Percentiles rank a stretch among this genome's conserved stretches.
phyloP scores from a whole-genome alignment of 2,888 invertebrate species.

The Crioceris asparagi region DNA sequence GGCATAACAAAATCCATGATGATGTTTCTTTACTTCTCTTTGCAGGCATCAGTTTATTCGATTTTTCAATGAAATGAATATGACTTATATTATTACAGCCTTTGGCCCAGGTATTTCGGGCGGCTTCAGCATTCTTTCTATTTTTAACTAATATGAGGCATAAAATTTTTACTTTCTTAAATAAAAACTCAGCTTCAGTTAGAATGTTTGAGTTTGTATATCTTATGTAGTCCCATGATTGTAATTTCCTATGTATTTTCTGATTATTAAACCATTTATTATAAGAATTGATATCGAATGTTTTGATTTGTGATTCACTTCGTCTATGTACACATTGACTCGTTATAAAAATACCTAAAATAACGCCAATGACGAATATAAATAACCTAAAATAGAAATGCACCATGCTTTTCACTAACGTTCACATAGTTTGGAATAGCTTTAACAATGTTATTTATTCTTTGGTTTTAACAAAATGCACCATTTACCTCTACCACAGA shows the following conservation, averaged over 20 bases:
- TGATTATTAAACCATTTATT: constrained; percentile 23
- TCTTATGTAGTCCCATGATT: constrained; percentile 26
- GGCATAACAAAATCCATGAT: constrained; percentile 32
- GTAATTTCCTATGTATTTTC: constrained; percentile 13
- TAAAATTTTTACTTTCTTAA: constrained; percentile 33
- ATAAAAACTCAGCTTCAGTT: constrained; percentile 29
- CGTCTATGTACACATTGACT: too few species aligned
- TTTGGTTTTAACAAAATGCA: too few species aligned
- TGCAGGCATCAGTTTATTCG: constrained; percentile 22
- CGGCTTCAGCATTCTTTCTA: constrained; percentile 33
- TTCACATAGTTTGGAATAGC: too few species aligned
- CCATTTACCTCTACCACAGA: too few species aligned
- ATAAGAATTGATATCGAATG: too few species aligned
- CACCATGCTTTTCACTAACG: too few species aligned
- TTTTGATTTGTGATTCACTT: too few species aligned
- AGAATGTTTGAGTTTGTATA: constrained; percentile 20
- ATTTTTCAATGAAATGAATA: constrained; percentile 20
- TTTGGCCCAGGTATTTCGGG: constrained; percentile 32
- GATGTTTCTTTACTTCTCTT: constrained; percentile 26
- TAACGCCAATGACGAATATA: too few species aligned
- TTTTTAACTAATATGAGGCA: constrained; percentile 41
- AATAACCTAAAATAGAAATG: too few species aligned
- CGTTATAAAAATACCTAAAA: too few species aligned
- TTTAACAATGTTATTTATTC: too few species aligned
- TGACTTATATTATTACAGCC: constrained; percentile 30